These are phyloP conservation scores for Coilia nasus DNA, from an alignment of 2,797 vertebrate species.

Conservation along the genomic window DNA sequence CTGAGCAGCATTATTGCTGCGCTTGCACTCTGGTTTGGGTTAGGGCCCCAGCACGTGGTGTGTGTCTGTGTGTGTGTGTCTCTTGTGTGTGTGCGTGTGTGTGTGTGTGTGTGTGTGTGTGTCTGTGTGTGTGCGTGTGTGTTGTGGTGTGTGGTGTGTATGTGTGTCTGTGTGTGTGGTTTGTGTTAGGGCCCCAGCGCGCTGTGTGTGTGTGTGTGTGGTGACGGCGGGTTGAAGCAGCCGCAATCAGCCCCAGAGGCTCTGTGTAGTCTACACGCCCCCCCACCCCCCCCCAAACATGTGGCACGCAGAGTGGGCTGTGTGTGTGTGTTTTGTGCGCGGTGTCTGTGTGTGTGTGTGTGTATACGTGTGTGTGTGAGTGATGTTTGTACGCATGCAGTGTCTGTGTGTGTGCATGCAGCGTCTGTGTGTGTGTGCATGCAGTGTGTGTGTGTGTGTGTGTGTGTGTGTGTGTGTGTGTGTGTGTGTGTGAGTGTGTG, in stretches of 20 bases:
- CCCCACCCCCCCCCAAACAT: conserved; percentile 79
- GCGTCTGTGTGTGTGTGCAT: conserved; percentile 36
- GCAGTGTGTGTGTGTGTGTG: too few species aligned
- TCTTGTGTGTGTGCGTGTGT: too few species aligned
- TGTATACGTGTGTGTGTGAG: conserved; percentile 7
- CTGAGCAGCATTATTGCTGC: conserved; percentile 44
- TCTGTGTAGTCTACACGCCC: conserved; percentile 67
- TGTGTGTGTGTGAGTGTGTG: conserved; percentile 63
- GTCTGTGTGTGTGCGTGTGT: conserved; percentile 39
- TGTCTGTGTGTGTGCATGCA: conserved; percentile 45
- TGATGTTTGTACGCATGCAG: too few species aligned
- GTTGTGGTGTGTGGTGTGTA: conserved; percentile 18
- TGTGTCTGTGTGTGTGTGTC: too few species aligned
- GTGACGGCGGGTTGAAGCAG: conserved; percentile 63
- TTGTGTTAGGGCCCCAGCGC: too few species aligned
- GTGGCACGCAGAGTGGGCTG: conserved; percentile 66
- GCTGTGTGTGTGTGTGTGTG: neutral
- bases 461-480: neutral
- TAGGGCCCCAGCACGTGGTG: conserved; percentile 46
- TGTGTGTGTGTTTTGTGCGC: too few species aligned
- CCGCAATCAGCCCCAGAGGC: conserved; percentile 93
- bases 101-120: neutral
- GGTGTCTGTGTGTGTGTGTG: too few species aligned
- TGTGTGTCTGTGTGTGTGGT: too few species aligned
- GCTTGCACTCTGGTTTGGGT: conserved; percentile 40